phyloP scores from a whole-genome alignment of 1,140 invertebrate genomes.

The Platorchestia sp. region DNA sequence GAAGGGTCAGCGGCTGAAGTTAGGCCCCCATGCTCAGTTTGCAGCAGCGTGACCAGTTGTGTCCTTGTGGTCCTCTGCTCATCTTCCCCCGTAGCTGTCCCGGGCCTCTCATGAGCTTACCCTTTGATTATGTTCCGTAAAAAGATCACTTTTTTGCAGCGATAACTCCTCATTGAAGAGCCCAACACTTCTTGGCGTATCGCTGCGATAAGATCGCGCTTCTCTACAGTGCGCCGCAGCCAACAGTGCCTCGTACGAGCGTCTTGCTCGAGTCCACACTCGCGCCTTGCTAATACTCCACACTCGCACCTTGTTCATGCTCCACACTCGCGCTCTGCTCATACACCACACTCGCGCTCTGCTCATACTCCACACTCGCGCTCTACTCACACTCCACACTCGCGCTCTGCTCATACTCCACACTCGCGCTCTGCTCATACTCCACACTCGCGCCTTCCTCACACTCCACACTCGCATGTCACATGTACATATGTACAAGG shows the following conservation, averaged over 20 bases:
- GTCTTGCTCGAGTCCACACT: too few relatives aligned
- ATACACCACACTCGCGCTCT: not conserved
- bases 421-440: too few relatives aligned
- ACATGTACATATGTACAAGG: too few relatives aligned
- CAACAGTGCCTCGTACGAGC: not conserved
- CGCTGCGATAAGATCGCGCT: not conserved
- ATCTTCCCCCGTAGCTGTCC: not conserved
- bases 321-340: not conserved
- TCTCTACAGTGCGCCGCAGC: not conserved
- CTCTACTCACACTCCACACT: too few relatives aligned
- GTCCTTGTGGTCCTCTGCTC: not conserved
- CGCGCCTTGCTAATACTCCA: not conserved
- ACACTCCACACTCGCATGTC: too few relatives aligned
- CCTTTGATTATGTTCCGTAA: not conserved
- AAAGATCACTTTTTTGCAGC: not conserved
- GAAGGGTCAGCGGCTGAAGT: not conserved
- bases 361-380: too few relatives aligned
- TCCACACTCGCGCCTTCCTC: too few relatives aligned
- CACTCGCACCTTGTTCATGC: not conserved
- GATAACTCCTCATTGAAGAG: not conserved
- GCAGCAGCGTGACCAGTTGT: not conserved
- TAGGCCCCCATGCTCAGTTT: not conserved
- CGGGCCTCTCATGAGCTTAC: not conserved
- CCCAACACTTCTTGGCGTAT: not conserved
- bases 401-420: too few relatives aligned